Evolutionary conservation across 2,113 vertebrate species (phyloP).

Genomic region (Oplegnathus fasciatus): DNA sequence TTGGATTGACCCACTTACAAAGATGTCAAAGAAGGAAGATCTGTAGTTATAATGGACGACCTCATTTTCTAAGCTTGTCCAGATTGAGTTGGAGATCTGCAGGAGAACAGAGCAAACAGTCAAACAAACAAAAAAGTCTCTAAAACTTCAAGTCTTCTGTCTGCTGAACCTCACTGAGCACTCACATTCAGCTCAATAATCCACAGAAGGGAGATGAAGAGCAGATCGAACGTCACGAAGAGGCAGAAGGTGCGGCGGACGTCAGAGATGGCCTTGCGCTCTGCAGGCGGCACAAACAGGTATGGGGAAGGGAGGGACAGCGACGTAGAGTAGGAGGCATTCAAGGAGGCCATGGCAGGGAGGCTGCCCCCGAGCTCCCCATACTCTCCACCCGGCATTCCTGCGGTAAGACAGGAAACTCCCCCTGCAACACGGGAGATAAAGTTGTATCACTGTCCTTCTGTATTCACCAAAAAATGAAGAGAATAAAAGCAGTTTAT

Average conservation of each 20-base stretch:
- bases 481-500: background rate
- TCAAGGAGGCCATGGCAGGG: conserved; percentile 91
- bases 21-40: conserved; percentile 96
- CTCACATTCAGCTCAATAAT: conserved; percentile 96
- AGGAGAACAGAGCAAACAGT: conserved; percentile 39
- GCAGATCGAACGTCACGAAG: conserved; percentile 98
- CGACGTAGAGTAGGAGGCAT: conserved; percentile 89
- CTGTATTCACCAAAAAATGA: background rate
- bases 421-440: conserved; percentile 9
- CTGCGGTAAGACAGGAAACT: conserved; percentile 51
- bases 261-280: conserved; percentile 91
- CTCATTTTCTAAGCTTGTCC: conserved; percentile 87
- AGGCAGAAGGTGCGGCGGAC: conserved; percentile 99
- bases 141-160: too few relatives aligned
- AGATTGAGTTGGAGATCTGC: conserved; percentile 89
- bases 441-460: too few relatives aligned
- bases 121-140: background rate
- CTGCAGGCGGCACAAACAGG: conserved; percentile 75
- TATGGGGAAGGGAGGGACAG: conserved; percentile 84
- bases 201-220: conserved; percentile 97
- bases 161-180: background rate
- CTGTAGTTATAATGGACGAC: conserved; percentile 89
- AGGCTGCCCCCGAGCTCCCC: conserved; percentile 90
- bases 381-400: conserved; percentile 84
- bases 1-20: conserved; percentile 88